phyloP scores from a whole-genome alignment of 2,797 vertebrate genomes.

The Xyrichtys novacula region DNA sequence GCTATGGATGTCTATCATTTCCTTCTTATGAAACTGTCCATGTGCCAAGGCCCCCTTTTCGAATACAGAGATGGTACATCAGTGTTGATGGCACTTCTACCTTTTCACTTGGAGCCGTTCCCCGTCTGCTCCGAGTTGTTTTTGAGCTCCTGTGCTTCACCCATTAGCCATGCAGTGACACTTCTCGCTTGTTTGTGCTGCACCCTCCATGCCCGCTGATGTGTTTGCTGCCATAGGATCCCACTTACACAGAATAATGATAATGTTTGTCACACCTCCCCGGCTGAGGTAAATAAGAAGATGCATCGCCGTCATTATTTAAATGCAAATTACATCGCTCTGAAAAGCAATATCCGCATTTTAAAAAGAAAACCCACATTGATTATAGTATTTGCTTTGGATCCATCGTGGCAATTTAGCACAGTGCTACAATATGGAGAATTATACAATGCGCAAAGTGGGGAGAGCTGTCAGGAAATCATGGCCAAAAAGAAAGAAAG shows the following conservation, averaged over 20 bases:
- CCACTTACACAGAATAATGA: constrained; percentile 47
- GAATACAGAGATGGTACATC: constrained; percentile 50
- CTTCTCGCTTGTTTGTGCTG: constrained; percentile 36
- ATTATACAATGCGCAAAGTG: background rate
- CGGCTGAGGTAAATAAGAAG: constrained; percentile 41
- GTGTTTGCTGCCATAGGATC: constrained; percentile 27
- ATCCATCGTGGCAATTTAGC: constrained; percentile 13
- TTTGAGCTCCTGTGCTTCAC: constrained; percentile 21
- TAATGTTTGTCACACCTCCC: constrained; percentile 35
- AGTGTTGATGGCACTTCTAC: constrained; percentile 20
- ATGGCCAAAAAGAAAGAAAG: background rate
- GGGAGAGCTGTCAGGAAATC: background rate
- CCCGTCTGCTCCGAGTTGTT: constrained; percentile 17
- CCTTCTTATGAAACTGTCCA: constrained; percentile 58
- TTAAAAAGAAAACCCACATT: constrained; percentile 17
- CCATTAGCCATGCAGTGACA: constrained; percentile 38
- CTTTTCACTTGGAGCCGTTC: constrained; percentile 24
- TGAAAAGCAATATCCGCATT: constrained; percentile 23
- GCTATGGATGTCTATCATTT: constrained; percentile 75
- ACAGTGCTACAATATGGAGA: constrained; percentile 15
- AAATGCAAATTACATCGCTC: constrained; percentile 40
- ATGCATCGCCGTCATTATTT: constrained; percentile 36
- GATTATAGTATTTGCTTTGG: constrained; percentile 6
- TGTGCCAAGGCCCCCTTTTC: constrained; percentile 52
- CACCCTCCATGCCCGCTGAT: constrained; percentile 20